Evolutionary conservation across 2,888 invertebrate species (phyloP), one percentile per base, ranked within the genome.

Genomic region (Acheta domesticus): DNA sequence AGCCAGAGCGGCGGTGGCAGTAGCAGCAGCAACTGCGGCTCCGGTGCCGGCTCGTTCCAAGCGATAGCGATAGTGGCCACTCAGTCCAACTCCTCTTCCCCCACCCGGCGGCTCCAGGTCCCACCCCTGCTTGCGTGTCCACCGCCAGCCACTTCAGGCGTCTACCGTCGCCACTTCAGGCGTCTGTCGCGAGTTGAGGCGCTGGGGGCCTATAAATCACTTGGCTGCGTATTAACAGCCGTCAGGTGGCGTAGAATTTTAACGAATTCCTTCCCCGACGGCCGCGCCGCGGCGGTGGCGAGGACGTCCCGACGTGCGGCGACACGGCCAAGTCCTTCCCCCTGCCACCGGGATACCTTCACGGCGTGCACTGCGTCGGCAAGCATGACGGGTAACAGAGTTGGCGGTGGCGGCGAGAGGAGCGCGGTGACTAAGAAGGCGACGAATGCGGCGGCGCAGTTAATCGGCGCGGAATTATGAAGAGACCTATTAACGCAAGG

Each of bases 181-280:
- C 16, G n/a, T n/a, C 14, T 16, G 62, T 11, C 62, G 8, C 62
- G 62, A n/a, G 62, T 1, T 5, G 62, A 0, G 62, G 16, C 16
- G 16, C 62, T 12, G 16, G 62, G 62, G 62, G n/a, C 62, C 12
- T 16, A 62, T 62, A 62, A 62, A 62, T 62, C 62, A 62, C 62
- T 62, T 62, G 62, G 62, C 62, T 62, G 62, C 62, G 62, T 62
- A 62, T 62, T 62, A 62, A 62, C 62, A 62, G 62, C 62, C 62
- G 62, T 62, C 62, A 62, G 16, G 62, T 62, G 62, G 12, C 62
- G 62, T 14, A n/a, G 62, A 62, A 62, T 62, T 62, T 62, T 62
- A 62, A 62, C 62, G 62, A 62, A 62, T 62, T 62, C 62, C 62
- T 62, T 16, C 62, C 62, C n/a, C 5, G 62, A 14, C 62, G 62